Evolutionary conservation across 1,140 invertebrate genomes (phyloP).

Genomic region (Hirudo medicinalis): DNA sequence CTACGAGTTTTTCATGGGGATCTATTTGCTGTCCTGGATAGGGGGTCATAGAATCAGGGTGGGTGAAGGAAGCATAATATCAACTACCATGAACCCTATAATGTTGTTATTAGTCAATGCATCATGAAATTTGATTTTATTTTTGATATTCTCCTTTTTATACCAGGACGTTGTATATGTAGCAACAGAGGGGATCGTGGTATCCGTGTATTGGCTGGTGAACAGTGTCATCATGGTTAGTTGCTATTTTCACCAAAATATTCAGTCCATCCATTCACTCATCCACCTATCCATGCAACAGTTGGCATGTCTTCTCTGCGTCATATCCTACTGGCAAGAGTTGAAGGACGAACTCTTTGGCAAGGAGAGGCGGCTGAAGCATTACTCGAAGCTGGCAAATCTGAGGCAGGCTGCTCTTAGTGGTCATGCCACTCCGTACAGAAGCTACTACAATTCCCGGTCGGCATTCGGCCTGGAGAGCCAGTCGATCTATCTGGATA

Average conservation of each 20-base stretch:
- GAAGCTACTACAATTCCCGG: constrained; percentile 12
- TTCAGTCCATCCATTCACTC: too few relatives aligned
- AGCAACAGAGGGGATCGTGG: constrained; percentile 15
- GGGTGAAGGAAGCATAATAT: not conserved
- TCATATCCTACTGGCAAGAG: constrained; percentile 24
- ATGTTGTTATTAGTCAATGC: not conserved
- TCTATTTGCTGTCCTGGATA: constrained; percentile 21
- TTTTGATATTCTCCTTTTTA: not conserved
- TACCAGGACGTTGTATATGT: constrained; percentile 20
- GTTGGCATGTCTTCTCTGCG: constrained; percentile 20
- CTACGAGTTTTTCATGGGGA: constrained; percentile 19
- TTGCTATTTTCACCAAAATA: not conserved
- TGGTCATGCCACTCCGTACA: constrained; percentile 14
- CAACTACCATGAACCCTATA: too few relatives aligned
- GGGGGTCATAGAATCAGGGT: constrained; percentile 21
- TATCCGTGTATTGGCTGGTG: constrained; percentile 20
- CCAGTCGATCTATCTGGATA: too few relatives aligned
- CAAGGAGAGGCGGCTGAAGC: constrained; percentile 10
- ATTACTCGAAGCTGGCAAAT: constrained; percentile 21
- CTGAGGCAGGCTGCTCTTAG: constrained; percentile 17
- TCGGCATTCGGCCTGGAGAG: not conserved
- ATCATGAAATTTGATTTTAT: not conserved
- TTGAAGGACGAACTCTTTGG: constrained; percentile 18
- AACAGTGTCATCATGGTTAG: constrained; percentile 19
- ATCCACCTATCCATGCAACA: not conserved